Percentiles rank a stretch among this genome's conserved stretches.
These are phyloP conservation scores for Rhynchonema sp. DNA, from an alignment of 2,888 invertebrate genomes.

Conservation along the genomic window DNA sequence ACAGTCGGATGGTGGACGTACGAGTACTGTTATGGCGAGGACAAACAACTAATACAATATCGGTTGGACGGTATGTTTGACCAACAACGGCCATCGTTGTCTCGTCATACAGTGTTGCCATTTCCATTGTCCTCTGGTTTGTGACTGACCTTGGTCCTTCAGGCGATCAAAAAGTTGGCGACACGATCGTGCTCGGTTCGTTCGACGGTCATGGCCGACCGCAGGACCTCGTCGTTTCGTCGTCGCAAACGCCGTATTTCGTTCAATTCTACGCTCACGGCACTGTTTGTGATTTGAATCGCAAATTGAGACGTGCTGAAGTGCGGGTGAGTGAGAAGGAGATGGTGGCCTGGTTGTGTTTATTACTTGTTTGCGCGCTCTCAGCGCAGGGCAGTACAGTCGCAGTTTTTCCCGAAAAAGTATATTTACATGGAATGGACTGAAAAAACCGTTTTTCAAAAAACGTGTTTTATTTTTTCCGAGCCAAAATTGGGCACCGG, in stretches of 20 bases:
- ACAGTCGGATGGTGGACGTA: background rate
- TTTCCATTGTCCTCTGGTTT: background rate
- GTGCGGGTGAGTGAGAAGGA: background rate
- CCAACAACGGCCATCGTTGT: too few species aligned
- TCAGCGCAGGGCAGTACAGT: too few species aligned
- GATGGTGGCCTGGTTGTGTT: too few species aligned
- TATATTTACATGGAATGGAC: too few species aligned
- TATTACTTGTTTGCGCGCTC: too few species aligned
- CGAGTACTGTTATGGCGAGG: background rate
- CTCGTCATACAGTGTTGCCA: too few species aligned
- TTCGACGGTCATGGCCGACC: background rate
- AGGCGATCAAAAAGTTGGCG: background rate
- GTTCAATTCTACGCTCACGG: background rate
- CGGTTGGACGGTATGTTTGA: background rate
- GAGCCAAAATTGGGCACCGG: too few species aligned
- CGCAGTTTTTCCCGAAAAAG: too few species aligned
- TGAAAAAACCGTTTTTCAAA: too few species aligned
- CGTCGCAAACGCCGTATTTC: background rate
- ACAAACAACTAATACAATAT: background rate
- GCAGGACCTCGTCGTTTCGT: background rate
- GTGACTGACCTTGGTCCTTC: background rate
- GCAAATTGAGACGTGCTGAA: background rate
- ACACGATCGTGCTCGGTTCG: background rate
- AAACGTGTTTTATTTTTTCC: too few species aligned
- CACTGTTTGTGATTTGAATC: background rate